Percentiles rank a stretch among this genome's conserved stretches.
Evolutionary conservation across 2,113 vertebrate genomes (phyloP).

Genomic region (Mesocricetus auratus): DNA sequence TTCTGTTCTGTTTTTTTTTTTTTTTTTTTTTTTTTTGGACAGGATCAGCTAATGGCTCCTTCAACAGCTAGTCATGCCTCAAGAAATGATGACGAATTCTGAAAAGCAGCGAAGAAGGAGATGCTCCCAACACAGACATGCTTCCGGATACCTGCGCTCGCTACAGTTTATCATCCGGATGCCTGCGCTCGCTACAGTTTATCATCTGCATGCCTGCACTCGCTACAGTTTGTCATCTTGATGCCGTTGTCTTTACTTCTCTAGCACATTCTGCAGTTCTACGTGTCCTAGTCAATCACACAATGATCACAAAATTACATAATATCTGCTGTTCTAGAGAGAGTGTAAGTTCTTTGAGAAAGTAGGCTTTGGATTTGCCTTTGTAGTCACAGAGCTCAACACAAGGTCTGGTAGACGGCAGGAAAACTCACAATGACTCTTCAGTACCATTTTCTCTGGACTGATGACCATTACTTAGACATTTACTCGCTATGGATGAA

Average conservation of each 20-base stretch:
- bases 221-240: neutral
- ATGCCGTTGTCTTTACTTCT: neutral
- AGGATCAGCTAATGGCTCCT: neutral
- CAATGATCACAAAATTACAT: neutral
- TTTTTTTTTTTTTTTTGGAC: neutral
- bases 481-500: neutral
- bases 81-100: neutral
- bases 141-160: neutral
- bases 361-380: conserved; percentile 45
- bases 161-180: neutral
- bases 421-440: neutral
- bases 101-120: neutral
- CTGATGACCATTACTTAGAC: neutral
- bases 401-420: neutral
- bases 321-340: neutral
- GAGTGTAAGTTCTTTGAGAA: conserved; percentile 15
- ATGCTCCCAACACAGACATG: neutral
- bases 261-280: neutral
- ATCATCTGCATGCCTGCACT: neutral
- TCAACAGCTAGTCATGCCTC: neutral
- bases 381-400: neutral
- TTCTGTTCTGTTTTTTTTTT: neutral
- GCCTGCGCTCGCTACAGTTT: neutral
- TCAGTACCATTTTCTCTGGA: neutral
- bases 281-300: neutral